Conservation (phyloP, 2,888 invertebrate species). For the Siphlonurus alternatus region DNA sequence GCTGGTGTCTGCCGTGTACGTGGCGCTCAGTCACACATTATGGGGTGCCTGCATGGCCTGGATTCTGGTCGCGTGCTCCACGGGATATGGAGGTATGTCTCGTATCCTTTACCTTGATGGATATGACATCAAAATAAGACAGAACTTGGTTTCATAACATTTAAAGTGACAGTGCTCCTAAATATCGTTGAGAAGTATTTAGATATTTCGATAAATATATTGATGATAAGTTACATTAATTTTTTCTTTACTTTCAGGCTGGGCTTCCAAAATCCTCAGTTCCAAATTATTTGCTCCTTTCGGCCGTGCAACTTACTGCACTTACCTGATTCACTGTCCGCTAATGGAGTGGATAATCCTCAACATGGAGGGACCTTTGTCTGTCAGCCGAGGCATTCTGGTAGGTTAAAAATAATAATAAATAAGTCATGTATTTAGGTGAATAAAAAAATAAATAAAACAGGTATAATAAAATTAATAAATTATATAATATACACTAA, state of each 20-base stretch:
- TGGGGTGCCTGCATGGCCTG: conserved; percentile 30
- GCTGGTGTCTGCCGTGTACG: conserved; percentile 23
- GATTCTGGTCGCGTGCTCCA: conserved; percentile 28
- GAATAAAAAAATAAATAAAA: too few species aligned
- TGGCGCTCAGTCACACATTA: conserved; percentile 27
- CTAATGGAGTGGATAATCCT: conserved; percentile 31
- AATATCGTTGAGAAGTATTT: neutral
- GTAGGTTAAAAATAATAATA: too few species aligned
- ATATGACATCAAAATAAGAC: neutral
- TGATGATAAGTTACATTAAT: conserved; percentile 18
- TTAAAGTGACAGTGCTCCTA: neutral
- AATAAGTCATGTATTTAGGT: too few species aligned
- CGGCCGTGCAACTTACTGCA: conserved; percentile 36
- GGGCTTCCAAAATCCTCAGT: conserved; percentile 28
- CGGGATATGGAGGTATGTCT: conserved; percentile 28
- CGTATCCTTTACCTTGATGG: conserved; percentile 6
- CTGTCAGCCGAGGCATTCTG: conserved; percentile 19
- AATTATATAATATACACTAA: too few species aligned
- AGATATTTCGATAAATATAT: too few species aligned
- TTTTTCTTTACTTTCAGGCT: conserved; percentile 20
- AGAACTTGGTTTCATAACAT: neutral
- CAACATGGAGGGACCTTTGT: conserved; percentile 29
- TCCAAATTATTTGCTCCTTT: conserved; percentile 31
- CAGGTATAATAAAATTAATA: too few species aligned
- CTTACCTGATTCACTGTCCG: conserved; percentile 34